These are phyloP conservation scores for Heteromyza rotundicornis DNA, from an alignment of 2,888 invertebrate species.

Conservation along the genomic window DNA sequence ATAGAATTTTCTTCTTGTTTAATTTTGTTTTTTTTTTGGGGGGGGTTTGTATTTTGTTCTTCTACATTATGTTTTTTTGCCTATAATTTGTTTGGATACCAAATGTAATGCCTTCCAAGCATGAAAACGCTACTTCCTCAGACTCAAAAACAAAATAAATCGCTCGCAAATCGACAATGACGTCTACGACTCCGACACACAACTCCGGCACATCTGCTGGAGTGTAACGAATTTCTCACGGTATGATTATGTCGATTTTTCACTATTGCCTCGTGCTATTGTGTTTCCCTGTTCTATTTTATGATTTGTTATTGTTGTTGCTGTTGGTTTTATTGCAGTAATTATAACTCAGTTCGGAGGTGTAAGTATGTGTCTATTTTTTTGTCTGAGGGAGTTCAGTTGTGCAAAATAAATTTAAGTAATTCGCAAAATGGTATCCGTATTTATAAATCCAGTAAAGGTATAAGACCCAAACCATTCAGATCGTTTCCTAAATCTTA, in stretches of 20 bases:
- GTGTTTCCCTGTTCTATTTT: not conserved
- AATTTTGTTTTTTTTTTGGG: slow-evolving; percentile 13
- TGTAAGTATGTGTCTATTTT: too few species aligned
- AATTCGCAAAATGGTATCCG: too few species aligned
- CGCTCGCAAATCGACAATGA: too few species aligned
- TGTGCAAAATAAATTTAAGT: too few species aligned
- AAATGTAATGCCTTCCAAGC: slow-evolving; percentile 52
- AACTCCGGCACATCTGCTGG: slow-evolving; percentile 57
- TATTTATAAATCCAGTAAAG: too few species aligned
- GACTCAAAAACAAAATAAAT: too few species aligned
- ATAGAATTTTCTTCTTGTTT: slow-evolving; percentile 10
- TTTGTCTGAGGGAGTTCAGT: too few species aligned
- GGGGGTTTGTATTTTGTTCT: not conserved
- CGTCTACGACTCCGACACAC: too few species aligned
- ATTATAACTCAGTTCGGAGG: too few species aligned
- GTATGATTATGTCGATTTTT: slow-evolving; percentile 57
- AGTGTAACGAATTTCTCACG: slow-evolving; percentile 61
- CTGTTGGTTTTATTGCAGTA: not conserved
- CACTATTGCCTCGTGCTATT: slow-evolving; percentile 31
- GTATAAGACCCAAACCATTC: too few species aligned
- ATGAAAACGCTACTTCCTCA: slow-evolving; percentile 51
- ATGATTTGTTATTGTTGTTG: slow-evolving; percentile 24
- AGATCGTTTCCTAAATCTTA: too few species aligned
- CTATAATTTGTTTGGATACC: slow-evolving; percentile 35
- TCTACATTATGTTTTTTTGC: not conserved